Evolutionary conservation across 2,113 vertebrate species (phyloP).

Genomic region (Thomomys bottae): DNA sequence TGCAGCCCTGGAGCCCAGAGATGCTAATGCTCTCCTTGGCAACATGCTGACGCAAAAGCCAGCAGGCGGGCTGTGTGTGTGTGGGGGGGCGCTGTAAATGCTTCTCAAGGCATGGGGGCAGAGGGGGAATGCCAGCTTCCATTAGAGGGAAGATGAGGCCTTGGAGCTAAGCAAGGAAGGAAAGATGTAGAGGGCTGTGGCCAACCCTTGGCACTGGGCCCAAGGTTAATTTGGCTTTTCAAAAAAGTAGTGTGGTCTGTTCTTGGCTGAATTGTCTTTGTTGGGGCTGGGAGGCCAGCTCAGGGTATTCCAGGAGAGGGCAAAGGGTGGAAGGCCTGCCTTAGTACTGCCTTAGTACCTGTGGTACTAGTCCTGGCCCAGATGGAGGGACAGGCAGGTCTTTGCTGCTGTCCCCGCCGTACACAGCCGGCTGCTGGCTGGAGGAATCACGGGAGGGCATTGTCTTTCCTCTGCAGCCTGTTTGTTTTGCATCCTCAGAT

Average conservation of each 20-base stretch:
- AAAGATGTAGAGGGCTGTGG: neutral
- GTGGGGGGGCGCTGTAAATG: constrained; percentile 1
- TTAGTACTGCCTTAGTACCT: neutral
- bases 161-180: neutral
- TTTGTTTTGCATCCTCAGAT: constrained; percentile 66
- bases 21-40: constrained; percentile 63
- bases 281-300: neutral
- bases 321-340: neutral
- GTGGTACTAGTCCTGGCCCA: neutral
- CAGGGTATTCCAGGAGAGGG: neutral
- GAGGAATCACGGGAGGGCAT: neutral
- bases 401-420: neutral
- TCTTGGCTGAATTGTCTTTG: neutral
- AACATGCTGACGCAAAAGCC: constrained; percentile 65
- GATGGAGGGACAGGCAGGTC: neutral
- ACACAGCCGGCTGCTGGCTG: neutral
- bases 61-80: neutral
- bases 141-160: neutral
- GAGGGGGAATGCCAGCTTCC: neutral
- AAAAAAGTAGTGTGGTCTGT: neutral
- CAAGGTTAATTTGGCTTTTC: neutral
- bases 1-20: constrained; percentile 60
- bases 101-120: constrained; percentile 30
- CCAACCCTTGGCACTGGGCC: neutral
- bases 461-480: constrained; percentile 51